Evolutionary conservation across 2,797 vertebrate genomes (phyloP), one percentile per base, ranked within the genome.

Genomic region (Avahi laniger): DNA sequence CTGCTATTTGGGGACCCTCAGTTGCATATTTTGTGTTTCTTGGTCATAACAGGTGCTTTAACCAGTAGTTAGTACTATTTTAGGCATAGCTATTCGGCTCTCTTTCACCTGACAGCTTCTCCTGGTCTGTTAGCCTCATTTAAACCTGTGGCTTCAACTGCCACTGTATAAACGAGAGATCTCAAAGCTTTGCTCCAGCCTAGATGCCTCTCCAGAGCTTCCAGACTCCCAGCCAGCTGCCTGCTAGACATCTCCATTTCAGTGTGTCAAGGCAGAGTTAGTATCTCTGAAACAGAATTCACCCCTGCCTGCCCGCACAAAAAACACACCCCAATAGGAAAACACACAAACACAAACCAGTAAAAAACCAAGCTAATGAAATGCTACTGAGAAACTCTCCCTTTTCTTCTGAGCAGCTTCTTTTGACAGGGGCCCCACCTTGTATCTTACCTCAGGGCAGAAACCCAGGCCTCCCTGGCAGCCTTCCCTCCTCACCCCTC

Each of bases 361-460:
- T 8, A 59, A 33, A 5, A 59, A 78, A 26, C 85, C 9, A 69
- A 33, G 33, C 18, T 43, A 59, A 2, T 61, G 1, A 41, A 7
- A 4, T 2, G 24, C 38, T 33, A 4, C 59, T 61, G 0, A 1
- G 5, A 52, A 79, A 30, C 41, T n/a, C 41, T 43, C 2, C n/a
- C 33, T 80, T 75, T 59, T 61, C 35, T 13, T 67, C 61, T 35
- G 69, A 48, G 30, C 43, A 52, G 46, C 81, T 18, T 73, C 59
- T n/a, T 28, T 69, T 59, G 70, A 28, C 7, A 28, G 7, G 1
- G 59, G n/a, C 48, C 4, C 17, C 7, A 12, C 59, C 38, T 4
- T 0, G 14, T 14, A 26, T 13, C 9, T 30, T 30, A 14, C 14
- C 79, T 48, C 30, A 22, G 24, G 33, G 28, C n/a, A 0, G 28